Evolutionary conservation across 2,888 invertebrate species (phyloP), one percentile per base, ranked within the genome.

Genomic region (Alentia gelatinosa): DNA sequence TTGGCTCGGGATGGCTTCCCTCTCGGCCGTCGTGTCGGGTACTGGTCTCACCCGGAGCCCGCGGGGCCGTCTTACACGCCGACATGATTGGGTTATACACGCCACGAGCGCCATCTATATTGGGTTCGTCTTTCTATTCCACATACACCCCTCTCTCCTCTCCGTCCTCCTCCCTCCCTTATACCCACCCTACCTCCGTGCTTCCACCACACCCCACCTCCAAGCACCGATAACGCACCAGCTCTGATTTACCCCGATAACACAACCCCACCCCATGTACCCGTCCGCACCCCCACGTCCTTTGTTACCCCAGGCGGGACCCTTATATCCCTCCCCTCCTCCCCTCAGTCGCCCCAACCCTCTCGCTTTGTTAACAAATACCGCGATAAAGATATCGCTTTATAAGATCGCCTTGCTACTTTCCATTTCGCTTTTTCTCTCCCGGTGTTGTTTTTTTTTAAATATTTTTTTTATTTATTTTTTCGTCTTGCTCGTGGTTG

Each of bases 1-100:
- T 68, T 68, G 68, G 68, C 68, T 68, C n/a, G 68, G 30, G 68
- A 68, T 68, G 68, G 68, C 68, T 68, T 68, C 68, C 68, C 26
- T 19, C 33, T 30, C 19, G 47, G 9, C 47, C 47, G 47, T 47
- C 12, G 33, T 68, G 33, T 68, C 26, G 68, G 33, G 68, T 5
- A 12, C 1, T 3, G 68, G 68, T 30, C 26, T 19, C 12, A 68
- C n/a, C 26, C 26, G 68, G 56, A n/a, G 19, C n/a, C 68, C 68
- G 26, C 12, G 30, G 33, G 68, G 30, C 12, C 30, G 68, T 68
- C 30, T 19, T 68, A 68, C 30, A 68, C 30, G 68, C 23, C 26
- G 68, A 68, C 68, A 19, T 68, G 68, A 68, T 68, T 68, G 68
- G 26, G 68, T 68, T 68, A 68, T 68, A 68, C 68, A 68, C 68